A percentile compares a stretch with the other conserved stretches of the same genome.
phyloP scores from a whole-genome alignment of 2,888 invertebrate genomes.

The Lucinisca nassula region DNA sequence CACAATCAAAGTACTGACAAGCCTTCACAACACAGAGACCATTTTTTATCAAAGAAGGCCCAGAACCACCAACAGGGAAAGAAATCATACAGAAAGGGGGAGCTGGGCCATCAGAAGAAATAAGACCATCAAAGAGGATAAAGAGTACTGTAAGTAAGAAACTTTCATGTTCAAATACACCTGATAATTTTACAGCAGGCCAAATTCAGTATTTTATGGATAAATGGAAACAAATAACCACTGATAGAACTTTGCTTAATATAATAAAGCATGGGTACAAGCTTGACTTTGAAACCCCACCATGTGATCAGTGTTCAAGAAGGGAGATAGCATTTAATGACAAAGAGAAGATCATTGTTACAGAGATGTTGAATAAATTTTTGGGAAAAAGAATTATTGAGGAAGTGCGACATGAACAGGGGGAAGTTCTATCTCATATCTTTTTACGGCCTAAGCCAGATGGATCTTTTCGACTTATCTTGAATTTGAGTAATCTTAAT shows the following conservation, averaged over 20 bases:
- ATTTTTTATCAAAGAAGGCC: no score
- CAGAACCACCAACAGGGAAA: no score
- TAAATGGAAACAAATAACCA: not conserved
- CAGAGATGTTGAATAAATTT: not conserved
- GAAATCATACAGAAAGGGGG: no score
- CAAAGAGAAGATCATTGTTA: not conserved
- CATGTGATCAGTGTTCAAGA: not conserved
- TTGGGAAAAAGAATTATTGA: not conserved
- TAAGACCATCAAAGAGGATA: not conserved
- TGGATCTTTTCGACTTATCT: conserved; percentile 47
- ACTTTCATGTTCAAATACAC: not conserved
- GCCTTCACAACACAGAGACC: no score
- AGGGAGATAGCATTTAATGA: not conserved
- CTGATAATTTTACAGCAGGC: not conserved
- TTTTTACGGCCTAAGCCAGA: conserved; percentile 47
- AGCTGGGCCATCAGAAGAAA: no score
- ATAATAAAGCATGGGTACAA: conserved; percentile 9
- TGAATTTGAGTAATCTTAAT: conserved; percentile 61
- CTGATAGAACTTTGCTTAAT: not conserved
- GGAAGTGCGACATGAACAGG: not conserved
- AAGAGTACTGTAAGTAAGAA: not conserved
- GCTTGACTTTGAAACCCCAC: not conserved
- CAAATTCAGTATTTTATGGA: not conserved
- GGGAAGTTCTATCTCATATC: conserved; percentile 12
- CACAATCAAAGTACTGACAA: no score